A percentile compares a stretch with the other conserved stretches of the same genome.
phyloP scores from a whole-genome alignment of 2,797 vertebrate species.

The Choloepus didactylus region DNA sequence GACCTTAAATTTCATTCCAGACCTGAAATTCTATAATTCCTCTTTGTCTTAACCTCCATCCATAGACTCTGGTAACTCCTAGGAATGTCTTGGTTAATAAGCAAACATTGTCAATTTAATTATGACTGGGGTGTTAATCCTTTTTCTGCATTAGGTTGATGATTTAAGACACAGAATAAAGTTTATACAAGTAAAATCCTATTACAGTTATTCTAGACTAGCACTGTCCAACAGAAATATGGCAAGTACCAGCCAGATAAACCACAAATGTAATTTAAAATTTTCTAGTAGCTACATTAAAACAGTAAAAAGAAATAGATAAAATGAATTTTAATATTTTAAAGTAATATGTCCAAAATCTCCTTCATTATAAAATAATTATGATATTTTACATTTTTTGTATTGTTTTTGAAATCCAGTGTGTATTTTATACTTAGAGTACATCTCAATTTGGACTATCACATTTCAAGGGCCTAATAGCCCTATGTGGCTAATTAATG shows the following conservation, averaged over 20 bases:
- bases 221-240: constrained; percentile 45
- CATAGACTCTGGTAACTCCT: constrained; percentile 36
- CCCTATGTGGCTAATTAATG: background rate
- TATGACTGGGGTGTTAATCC: constrained; percentile 46
- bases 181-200: constrained; percentile 51
- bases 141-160: constrained; percentile 31
- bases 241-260: constrained; percentile 57
- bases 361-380: constrained; percentile 15
- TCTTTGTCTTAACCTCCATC: constrained; percentile 14
- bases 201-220: constrained; percentile 46
- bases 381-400: background rate
- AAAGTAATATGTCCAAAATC: background rate
- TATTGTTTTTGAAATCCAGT: background rate
- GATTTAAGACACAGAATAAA: constrained; percentile 34
- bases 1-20: constrained; percentile 16
- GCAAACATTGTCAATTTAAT: constrained; percentile 33
- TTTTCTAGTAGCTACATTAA: constrained; percentile 56
- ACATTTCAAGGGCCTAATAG: background rate
- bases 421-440: background rate
- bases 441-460: background rate
- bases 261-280: constrained; percentile 42
- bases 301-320: constrained; percentile 22
- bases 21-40: constrained; percentile 54
- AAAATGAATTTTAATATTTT: constrained; percentile 64
- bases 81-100: constrained; percentile 20